Conservation (phyloP, 2,888 invertebrate genomes). For the Tetramorium bicarinatum region DNA sequence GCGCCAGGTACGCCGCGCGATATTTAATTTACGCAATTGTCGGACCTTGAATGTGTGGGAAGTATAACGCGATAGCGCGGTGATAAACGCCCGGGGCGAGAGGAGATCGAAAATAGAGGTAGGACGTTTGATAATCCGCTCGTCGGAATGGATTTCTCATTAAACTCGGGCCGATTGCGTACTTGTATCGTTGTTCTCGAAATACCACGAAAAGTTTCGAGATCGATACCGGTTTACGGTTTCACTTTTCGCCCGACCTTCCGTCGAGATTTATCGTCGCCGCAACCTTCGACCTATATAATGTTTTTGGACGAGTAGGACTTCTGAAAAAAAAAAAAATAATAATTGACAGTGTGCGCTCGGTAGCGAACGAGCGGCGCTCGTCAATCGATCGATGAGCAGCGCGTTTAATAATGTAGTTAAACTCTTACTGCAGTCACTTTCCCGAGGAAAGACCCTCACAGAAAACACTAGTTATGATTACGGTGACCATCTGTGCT, state of each 20-base stretch:
- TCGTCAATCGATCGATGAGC: slow-evolving; percentile 31
- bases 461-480: too few relatives aligned
- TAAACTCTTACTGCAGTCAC: slow-evolving; percentile 1
- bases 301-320: not conserved
- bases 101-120: slow-evolving; percentile 4
- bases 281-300: slow-evolving; percentile 33
- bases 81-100: slow-evolving; percentile 11
- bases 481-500: too few relatives aligned
- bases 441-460: not conserved
- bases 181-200: not conserved
- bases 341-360: not conserved
- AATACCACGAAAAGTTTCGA: slow-evolving; percentile 21
- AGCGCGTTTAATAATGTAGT: slow-evolving; percentile 18
- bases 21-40: slow-evolving; percentile 30
- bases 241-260: slow-evolving; percentile 34
- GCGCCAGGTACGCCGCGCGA: not conserved
- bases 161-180: not conserved
- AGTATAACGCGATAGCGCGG: slow-evolving; percentile 28
- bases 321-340: slow-evolving; percentile 23
- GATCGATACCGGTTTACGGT: slow-evolving; percentile 43
- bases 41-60: slow-evolving; percentile 6
- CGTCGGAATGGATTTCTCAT: not conserved
- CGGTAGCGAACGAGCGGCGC: not conserved
- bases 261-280: slow-evolving; percentile 36
- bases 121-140: not conserved